Base-by-base conservation (phyloP, 1,140 invertebrate species). In the Metopolophium dirhodum region DNA sequence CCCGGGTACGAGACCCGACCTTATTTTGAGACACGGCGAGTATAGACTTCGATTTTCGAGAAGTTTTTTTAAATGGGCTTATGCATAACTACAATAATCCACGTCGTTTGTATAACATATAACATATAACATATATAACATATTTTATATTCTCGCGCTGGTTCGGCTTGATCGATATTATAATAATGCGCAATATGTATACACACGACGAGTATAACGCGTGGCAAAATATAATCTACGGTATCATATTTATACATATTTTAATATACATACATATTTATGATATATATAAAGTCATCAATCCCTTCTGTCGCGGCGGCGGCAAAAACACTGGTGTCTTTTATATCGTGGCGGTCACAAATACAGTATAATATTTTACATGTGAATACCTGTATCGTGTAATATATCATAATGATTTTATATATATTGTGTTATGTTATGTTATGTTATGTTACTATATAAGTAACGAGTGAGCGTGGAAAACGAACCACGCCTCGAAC, bases 301-400 rank as follows among this genome's bases (percentile, higher is more conserved):
- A 77, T 77, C 61, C 61, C 61, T 77, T 77, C 35, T 83, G 20
- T 9, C 9, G 2, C 22, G 22, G 22, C n/a, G 61, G 61, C 14
- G 22, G 51, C 51, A 83, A 83, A 35, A 83, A 83, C 82, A 83
- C 82, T 83, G 82, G 37, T 83, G 82, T 83, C 82, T 83, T 83
- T 41, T 77, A 77, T 77, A 77, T 77, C n/a, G 61, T 30, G 30
- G 14, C 30, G 61, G 61, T n/a, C 61, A 77, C 61, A n/a, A 77
- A 7, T 77, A 77, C 61, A 77, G 18, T n/a, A 77, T 77, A 77
- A 4, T 22, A 54, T 54, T 54, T 22, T 54, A n/a, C 30, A 77
- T n/a, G 30, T 30, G 11, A 30, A n/a, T 68, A 77, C 7, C 6
- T 23, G 22, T 2, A 54, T 22, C 51, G 22, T 77, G 61, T 77